phyloP scores from a whole-genome alignment of 2,888 invertebrate species.

The Epistrophe grossulariae region DNA sequence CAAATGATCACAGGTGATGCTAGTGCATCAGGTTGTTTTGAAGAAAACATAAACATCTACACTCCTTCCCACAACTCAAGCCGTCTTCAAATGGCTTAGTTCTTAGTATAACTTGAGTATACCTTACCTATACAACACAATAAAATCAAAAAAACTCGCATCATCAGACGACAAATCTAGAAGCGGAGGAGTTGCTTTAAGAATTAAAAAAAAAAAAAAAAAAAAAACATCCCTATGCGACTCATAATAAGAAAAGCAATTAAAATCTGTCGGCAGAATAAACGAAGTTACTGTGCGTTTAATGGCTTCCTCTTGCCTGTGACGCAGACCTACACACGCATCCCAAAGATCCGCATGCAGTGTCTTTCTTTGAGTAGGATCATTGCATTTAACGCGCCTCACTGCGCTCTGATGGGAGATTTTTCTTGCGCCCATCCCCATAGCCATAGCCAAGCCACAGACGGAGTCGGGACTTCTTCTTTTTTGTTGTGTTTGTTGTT shows the following conservation, averaged over 20 bases:
- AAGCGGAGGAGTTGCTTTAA: constrained; percentile 70
- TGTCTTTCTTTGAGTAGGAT: constrained; percentile 48
- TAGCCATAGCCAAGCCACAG: constrained; percentile 19
- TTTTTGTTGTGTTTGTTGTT: neutral
- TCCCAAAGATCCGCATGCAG: constrained; percentile 44
- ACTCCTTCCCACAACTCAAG: neutral
- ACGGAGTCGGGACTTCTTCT: constrained; percentile 23
- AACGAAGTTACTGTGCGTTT: constrained; percentile 66
- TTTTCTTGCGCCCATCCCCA: constrained; percentile 27
- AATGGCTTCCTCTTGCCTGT: constrained; percentile 64
- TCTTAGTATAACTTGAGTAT: neutral
- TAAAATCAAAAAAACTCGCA: constrained; percentile 46
- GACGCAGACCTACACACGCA: constrained; percentile 59
- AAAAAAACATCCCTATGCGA: constrained; percentile 6
- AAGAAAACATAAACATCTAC: neutral
- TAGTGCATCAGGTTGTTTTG: neutral
- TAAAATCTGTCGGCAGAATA: constrained; percentile 81
- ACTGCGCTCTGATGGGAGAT: constrained; percentile 57
- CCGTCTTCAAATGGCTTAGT: neutral
- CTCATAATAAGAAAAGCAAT: constrained; percentile 81
- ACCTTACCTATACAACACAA: neutral
- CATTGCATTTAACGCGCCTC: constrained; percentile 71
- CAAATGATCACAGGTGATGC: neutral
- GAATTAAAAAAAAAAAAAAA: neutral
- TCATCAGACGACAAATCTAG: constrained; percentile 18